phyloP scores from a whole-genome alignment of 2,113 vertebrate genomes.

The Pelusios castaneus region DNA sequence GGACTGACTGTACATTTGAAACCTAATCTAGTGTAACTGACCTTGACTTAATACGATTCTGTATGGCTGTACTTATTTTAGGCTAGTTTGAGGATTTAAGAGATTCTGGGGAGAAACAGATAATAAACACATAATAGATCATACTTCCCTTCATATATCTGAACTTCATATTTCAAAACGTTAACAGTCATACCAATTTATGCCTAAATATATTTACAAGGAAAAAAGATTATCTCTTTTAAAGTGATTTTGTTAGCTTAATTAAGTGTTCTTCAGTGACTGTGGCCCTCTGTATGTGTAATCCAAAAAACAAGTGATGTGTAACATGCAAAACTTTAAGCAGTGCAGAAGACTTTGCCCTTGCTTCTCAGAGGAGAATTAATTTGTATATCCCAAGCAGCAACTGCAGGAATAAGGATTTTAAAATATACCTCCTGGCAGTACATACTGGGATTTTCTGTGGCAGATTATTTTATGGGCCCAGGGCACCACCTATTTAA shows the following conservation, averaged over 20 bases:
- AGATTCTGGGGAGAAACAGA: not conserved
- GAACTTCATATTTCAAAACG: slow-evolving; percentile 51
- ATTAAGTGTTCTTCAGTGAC: slow-evolving; percentile 48
- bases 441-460: not conserved
- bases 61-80: not conserved
- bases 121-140: not conserved
- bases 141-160: not conserved
- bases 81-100: not conserved
- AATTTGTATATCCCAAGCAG: slow-evolving; percentile 43
- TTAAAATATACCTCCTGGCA: not conserved
- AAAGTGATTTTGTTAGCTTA: slow-evolving; percentile 66
- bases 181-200: slow-evolving; percentile 39
- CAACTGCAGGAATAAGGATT: slow-evolving; percentile 7
- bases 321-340: slow-evolving; percentile 40
- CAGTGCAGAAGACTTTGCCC: slow-evolving; percentile 47
- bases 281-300: slow-evolving; percentile 57
- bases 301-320: not conserved
- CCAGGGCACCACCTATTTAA: not conserved
- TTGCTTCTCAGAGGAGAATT: slow-evolving; percentile 55
- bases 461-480: not conserved
- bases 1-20: not conserved
- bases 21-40: not conserved
- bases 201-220: slow-evolving; percentile 46
- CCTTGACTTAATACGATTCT: not conserved
- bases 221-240: slow-evolving; percentile 62